These are phyloP conservation scores for Aix galericulata DNA, from an alignment of 2,113 vertebrate species.

Conservation along the genomic window DNA sequence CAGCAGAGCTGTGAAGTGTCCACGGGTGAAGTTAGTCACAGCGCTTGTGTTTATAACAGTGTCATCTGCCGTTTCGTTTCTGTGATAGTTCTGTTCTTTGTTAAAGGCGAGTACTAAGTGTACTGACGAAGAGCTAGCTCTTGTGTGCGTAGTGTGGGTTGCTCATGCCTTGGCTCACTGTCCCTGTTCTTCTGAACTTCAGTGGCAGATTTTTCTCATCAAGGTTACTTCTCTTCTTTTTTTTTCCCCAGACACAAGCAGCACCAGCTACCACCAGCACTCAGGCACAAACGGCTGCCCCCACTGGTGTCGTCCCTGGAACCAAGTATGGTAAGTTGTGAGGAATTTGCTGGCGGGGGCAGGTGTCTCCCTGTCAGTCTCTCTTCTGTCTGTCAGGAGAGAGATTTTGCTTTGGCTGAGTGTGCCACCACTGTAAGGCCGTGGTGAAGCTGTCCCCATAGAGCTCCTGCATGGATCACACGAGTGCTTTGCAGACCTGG, in stretches of 20 bases:
- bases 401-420: background rate
- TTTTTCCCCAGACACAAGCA: slow-evolving; percentile 75
- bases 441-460: slow-evolving; percentile 24
- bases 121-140: background rate
- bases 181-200: background rate
- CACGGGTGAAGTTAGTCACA: background rate
- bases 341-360: background rate
- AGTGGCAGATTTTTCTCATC: background rate
- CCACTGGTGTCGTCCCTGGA: slow-evolving; percentile 79
- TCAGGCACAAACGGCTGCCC: slow-evolving; percentile 73
- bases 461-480: background rate
- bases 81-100: background rate
- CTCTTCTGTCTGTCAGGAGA: background rate
- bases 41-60: background rate
- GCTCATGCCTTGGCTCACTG: background rate
- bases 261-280: slow-evolving; percentile 76
- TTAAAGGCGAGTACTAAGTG: background rate
- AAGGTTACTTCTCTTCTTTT: background rate
- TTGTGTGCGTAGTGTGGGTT: background rate
- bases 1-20: background rate
- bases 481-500: background rate
- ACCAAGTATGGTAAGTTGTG: slow-evolving; percentile 80
- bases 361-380: background rate
- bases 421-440: background rate
- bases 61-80: background rate